phyloP scores from a whole-genome alignment of 2,113 vertebrate genomes.

The Ceyx cyanopectus region DNA sequence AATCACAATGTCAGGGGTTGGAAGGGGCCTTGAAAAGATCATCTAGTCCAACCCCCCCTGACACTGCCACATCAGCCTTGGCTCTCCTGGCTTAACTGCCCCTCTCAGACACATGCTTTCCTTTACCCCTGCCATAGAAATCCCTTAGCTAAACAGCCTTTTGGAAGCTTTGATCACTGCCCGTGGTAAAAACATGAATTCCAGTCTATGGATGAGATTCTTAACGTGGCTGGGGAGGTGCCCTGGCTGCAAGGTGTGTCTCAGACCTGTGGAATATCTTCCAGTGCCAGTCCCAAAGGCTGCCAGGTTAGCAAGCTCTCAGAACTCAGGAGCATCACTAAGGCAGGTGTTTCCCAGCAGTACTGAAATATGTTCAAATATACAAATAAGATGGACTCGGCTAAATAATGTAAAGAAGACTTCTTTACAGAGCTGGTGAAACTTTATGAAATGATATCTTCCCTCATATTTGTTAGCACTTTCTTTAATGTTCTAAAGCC shows the following conservation, averaged over 20 bases:
- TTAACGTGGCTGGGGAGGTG: not conserved
- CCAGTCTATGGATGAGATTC: not conserved
- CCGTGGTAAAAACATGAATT: not conserved
- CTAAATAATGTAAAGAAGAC: not conserved
- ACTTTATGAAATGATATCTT: not conserved
- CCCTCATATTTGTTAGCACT: not conserved
- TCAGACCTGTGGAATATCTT: not conserved
- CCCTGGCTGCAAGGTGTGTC: not conserved
- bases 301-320: not conserved
- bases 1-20: no score
- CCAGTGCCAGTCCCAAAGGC: not conserved
- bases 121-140: no score
- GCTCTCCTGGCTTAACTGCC: no score
- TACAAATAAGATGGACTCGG: not conserved
- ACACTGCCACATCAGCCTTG: no score
- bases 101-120: no score
- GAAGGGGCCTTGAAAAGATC: no score
- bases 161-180: not conserved
- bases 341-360: not conserved
- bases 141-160: not conserved
- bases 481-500: not conserved
- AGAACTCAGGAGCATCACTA: fast-evolving
- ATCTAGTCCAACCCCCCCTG: no score
- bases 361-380: not conserved
- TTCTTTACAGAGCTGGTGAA: not conserved